A percentile compares a stretch with the other conserved stretches of the same genome.
Evolutionary conservation across 53 echinoderm and acorn worm genomes (phyloP).

Genomic region (Echinarachnius parma): DNA sequence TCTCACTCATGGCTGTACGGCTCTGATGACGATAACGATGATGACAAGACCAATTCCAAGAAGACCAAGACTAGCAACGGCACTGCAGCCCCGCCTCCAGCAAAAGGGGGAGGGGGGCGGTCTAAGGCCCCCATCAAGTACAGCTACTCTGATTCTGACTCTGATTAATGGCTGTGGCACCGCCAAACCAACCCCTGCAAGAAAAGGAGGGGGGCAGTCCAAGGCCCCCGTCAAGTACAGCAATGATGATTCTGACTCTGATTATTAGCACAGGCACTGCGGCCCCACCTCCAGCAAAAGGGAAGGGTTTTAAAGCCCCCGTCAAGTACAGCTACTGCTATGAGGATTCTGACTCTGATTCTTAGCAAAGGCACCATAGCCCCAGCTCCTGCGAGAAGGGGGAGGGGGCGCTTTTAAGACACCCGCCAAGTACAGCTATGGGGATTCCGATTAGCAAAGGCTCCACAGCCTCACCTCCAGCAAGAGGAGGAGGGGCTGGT

Average conservation of each 20-base stretch:
- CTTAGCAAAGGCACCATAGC: too few relatives aligned
- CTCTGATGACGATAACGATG: conserved; percentile 13
- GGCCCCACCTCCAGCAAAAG: neutral
- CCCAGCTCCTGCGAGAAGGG: too few relatives aligned
- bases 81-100: neutral
- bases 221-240: conserved; percentile 30
- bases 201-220: neutral
- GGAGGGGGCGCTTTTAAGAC: neutral
- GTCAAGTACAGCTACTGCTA: conserved; percentile 35
- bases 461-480: too few relatives aligned
- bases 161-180: conserved; percentile 23
- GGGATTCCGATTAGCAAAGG: too few relatives aligned
- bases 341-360: conserved; percentile 10
- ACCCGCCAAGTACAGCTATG: too few relatives aligned
- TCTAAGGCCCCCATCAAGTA: conserved; percentile 31
- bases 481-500: too few relatives aligned
- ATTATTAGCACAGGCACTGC: conserved; percentile 26
- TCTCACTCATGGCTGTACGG: conserved; percentile 35
- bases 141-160: conserved; percentile 17
- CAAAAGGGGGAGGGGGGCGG: neutral
- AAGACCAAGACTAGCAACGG: too few relatives aligned
- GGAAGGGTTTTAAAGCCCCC: conserved; percentile 10
- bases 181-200: neutral
- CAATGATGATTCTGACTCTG: conserved; percentile 13
- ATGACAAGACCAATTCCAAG: neutral